phyloP scores from a whole-genome alignment of 2,797 vertebrate species.

The Myripristis jacobus region DNA sequence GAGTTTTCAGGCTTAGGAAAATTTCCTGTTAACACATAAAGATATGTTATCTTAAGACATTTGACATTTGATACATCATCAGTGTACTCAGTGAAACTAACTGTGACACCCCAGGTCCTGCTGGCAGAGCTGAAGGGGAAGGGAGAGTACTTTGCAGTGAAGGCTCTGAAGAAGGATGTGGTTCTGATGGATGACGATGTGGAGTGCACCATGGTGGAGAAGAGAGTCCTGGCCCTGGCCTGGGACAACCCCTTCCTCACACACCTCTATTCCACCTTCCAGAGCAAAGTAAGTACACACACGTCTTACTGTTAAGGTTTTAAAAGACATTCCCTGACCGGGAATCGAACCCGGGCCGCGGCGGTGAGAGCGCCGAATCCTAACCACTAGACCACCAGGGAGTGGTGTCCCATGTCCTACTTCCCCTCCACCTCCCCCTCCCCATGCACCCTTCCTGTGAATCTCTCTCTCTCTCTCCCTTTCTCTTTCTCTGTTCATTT shows the following conservation, averaged over 20 bases:
- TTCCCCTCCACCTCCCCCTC: neutral
- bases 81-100: constrained; percentile 14
- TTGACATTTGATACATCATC: no score
- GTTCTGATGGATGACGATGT: constrained; percentile 97
- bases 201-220: constrained; percentile 99
- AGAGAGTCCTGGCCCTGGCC: constrained; percentile 93
- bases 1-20: no score
- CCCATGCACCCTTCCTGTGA: neutral
- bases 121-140: constrained; percentile 93
- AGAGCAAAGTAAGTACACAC: constrained; percentile 89
- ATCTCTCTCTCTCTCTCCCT: constrained; percentile 2
- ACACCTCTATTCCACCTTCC: constrained; percentile 94
- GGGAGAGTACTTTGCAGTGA: constrained; percentile 92
- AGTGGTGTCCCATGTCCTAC: neutral
- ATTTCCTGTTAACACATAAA: no score
- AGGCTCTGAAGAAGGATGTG: constrained; percentile 96
- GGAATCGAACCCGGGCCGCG: constrained; percentile 41
- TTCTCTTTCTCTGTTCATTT: constrained; percentile 14
- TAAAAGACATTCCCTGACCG: constrained; percentile 34
- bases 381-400: constrained; percentile 53
- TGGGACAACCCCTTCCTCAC: constrained; percentile 98
- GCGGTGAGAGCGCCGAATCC: constrained; percentile 43
- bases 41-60: no score
- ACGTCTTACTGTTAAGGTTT: neutral
- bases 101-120: constrained; percentile 85